Evolutionary conservation across 2,113 vertebrate species (phyloP), one percentile per base, ranked within the genome.

Genomic region (Rutilus rutilus): DNA sequence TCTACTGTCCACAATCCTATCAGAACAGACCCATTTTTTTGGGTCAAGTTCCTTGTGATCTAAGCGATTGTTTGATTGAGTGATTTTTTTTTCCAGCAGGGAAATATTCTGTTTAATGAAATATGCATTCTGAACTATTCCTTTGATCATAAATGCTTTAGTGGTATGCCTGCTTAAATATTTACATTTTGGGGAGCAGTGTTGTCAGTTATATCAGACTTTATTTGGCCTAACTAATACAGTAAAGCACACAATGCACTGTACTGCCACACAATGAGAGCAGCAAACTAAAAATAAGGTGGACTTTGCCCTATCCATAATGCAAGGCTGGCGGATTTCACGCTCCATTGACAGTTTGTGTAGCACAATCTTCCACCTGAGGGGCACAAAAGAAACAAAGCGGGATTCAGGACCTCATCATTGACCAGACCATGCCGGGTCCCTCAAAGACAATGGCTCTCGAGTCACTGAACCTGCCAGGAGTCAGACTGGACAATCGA

Each of bases 231-330:
- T 54, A 54, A 83, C 65, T 50, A 36, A 47, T 52, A 67, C 62
- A 82, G 42, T 30, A 82, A 67, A 69, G 62, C 21, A 19, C 19
- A 59, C 4, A 74, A 14, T 86, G 27, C 33, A 83, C 59, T 45
- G 60, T 36, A 80, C 59, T 27, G 47, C 36, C n/a, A 23, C 57
- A 81, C 64, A 50, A 27, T 17, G 36, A 78, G 57, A 25, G 15
- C 12, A 21, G 30, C 50, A 5, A 47, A 83, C 83, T 89, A 87
- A 87, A 89, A 87, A 87, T 89, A 87, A 85, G 81, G 57, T 27
- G 59, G 57, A 42, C 52, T 85, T 82, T 87, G 47, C 64, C 47
- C 59, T 10, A 82, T 82, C 57, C 67, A 65, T 85, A 21, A 64
- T n/a, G 45, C 88, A 78, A 76, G 88, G 27, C 64, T 82, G 52